These are phyloP conservation scores for Perizoma affinitatum DNA, from an alignment of 2,888 invertebrate genomes.

Conservation along the genomic window DNA sequence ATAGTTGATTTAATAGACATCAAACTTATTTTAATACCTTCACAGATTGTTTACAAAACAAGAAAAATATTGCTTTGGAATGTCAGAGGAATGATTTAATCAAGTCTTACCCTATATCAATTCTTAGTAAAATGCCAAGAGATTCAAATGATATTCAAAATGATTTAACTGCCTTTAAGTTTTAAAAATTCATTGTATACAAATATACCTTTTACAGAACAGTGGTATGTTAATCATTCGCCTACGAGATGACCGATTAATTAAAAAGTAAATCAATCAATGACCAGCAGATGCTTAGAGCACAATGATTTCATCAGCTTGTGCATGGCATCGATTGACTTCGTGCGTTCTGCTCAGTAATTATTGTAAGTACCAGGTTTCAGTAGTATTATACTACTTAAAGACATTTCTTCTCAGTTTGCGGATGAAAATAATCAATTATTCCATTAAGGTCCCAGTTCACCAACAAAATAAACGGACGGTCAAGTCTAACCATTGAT, in stretches of 20 bases:
- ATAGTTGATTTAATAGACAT: too few relatives aligned
- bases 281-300: not conserved
- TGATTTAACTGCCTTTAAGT: constrained; percentile 24
- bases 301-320: not conserved
- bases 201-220: not conserved
- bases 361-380: too few relatives aligned
- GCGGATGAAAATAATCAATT: too few relatives aligned
- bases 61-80: constrained; percentile 51
- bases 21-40: too few relatives aligned
- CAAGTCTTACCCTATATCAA: constrained; percentile 33
- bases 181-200: not conserved
- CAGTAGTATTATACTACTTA: too few relatives aligned
- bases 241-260: constrained; percentile 7
- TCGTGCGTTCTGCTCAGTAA: not conserved
- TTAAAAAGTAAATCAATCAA: not conserved
- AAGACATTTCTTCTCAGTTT: too few relatives aligned
- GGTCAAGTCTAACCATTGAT: too few relatives aligned
- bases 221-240: not conserved
- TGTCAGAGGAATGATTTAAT: constrained; percentile 59
- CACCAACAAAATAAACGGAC: too few relatives aligned
- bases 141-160: constrained; percentile 29
- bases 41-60: too few relatives aligned
- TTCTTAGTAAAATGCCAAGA: constrained; percentile 33
- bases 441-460: too few relatives aligned
- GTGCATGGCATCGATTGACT: not conserved